Base-by-base conservation (phyloP, 64 coral and sea anemone genomes). In the Exaiptasia diaphana region DNA sequence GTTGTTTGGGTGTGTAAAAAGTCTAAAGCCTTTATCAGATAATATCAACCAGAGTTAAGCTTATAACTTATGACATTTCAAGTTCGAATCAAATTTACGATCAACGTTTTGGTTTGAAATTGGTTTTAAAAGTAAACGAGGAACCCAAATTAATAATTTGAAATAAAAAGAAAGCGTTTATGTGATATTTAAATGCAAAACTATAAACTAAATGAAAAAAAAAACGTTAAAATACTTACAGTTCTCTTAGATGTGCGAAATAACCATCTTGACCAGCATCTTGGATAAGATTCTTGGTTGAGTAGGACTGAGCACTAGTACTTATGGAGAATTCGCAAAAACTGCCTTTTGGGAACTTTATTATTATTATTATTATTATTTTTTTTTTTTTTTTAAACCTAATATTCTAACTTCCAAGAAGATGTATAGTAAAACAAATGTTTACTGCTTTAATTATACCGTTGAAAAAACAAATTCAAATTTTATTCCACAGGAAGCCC, bases 261-360 rank as follows among this genome's bases (percentile, higher is more conserved):
- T 46, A 22, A 7, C 28, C 67, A 12, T 71, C 11, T 12, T 37
- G 38, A 7, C 67, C 67, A 31, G 12, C 67, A 71, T 71, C 38
- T 71, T 71, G 24, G 69, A 67, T 67, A 20, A 43, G 23, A 39
- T 39, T 35, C 4, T 28, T 73, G 42, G 69, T 39, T 39, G 69
- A 43, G 69, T 73, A 48, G 69, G 69, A 73, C 1, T 73, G 69
- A 18, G 62, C 36, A 73, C 2, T 48, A 73, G 69, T 48, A 73
- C 23, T 73, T 18, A 23, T 43, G n/a, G 44, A 39, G 23, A 48
- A 73, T 41, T 23, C 36, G 20, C 23, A 73, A 73, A 73, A 73
- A 9, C 22, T 20, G 15, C 62, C 33, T 73, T 27, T 73, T 27
- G 40, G 38, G 62, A 18, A 34, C 14, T 26, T 67, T 31, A 0